Base-by-base conservation (phyloP, 1,140 invertebrate species). In the Euura saliciscinereae region DNA sequence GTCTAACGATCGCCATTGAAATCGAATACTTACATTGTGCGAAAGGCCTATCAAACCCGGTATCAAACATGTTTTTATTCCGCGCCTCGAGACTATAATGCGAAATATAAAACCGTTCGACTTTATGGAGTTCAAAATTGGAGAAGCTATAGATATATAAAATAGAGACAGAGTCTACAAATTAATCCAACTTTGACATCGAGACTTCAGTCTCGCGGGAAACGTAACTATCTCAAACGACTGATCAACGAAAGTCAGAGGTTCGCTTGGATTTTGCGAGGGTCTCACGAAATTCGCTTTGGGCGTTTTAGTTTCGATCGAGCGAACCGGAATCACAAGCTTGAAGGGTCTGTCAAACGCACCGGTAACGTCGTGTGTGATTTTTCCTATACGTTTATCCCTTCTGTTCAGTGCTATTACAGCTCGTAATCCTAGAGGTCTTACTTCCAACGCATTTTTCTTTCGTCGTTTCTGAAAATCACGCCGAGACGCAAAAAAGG, bases 161-260 rank as follows among this genome's bases (percentile, higher is more conserved):
- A 59, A 59, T n/a, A 8, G 51, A 2, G 5, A 59, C 2, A 59
- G n/a, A 59, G 51, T 59, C 4, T 8, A 2, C 2, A 5, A 59
- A 59, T 59, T 59, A 10, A 10, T 59, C 51, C 4, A n/a, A 59
- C 51, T 5, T 59, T 3, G 8, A 59, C 51, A 59, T 8, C 51
- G 8, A 59, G 51, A n/a, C 51, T 59, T 59, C 8, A 59, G 51
- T 59, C 51, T 8, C 51, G 51, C 8, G 8, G 51, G 51, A 8
- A 59, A 59, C 51, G 51, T n/a, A 59, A 59, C 51, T 59, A n/a
- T 59, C 51, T 59, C 8, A 8, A 59, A n/a, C 8, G 51, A 59
- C 51, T 59, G 51, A 59, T 59, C 51, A n/a, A 59, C n/a, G 51
- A 59, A 59, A 59, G 51, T 59, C 51, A 59, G 51, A n/a, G n/a